Base-by-base conservation (phyloP, 2,797 vertebrate genomes). In the Perodicticus potto region DNA sequence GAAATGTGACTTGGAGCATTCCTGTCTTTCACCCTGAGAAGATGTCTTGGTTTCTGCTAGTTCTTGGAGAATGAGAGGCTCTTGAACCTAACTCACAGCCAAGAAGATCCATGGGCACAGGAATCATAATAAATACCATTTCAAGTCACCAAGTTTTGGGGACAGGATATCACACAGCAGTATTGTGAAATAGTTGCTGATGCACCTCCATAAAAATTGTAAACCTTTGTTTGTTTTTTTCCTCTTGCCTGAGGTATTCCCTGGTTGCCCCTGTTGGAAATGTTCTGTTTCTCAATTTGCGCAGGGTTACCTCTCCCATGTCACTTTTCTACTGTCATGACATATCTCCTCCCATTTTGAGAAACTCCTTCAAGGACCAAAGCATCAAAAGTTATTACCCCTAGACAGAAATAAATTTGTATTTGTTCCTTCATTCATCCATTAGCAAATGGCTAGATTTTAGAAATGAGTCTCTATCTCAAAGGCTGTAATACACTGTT, bases 381-480 rank as follows among this genome's bases (percentile, higher is more conserved):
- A 86, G 29, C 25, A 93, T 53, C n/a, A 67, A 83, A 85, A 53
- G 29, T 27, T 65, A n/a, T 59, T 53, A 82, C 1, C 17, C 22
- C 16, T 45, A n/a, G 8, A 34, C 4, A 17, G 19, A 86, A 85
- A 4, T 37, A 92, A 86, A 93, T 80, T n/a, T 74, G 95, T 86
- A 82, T 83, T 34, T 45, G 27, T 59, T 25, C 27, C 27, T 78
- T 72, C 34, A 87, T n/a, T 78, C 55, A 80, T 72, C 25, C 72
- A 53, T 61, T 72, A 92, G 17, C 23, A 87, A 91, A 84, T 74
- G 61, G 34, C 53, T 74, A 14, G 9, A 73, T n/a, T 86, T 97
- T 43, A 67, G 61, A 94, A 90, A 92, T 86, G 12, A 63, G 25
- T 11, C 6, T 92, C 57, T 6, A 69, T 57, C 49, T 92, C 37